Evolutionary conservation across 2,888 invertebrate species (phyloP).

Genomic region (Sarcophaga subvicina): DNA sequence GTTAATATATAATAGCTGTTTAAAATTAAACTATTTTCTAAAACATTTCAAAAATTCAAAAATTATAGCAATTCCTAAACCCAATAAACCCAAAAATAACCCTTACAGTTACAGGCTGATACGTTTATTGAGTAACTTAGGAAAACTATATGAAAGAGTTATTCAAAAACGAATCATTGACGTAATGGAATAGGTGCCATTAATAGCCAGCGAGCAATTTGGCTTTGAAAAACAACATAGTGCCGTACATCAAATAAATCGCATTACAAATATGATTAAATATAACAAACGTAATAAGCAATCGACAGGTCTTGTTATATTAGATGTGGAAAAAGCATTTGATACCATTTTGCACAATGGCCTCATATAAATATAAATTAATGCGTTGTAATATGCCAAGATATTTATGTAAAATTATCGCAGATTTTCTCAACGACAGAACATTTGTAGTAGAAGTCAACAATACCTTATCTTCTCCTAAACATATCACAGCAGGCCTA

Average conservation of each 20-base stretch:
- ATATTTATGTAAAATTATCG: not conserved
- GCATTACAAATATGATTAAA: too few species aligned
- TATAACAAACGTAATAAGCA: too few species aligned
- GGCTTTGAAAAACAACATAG: too few species aligned
- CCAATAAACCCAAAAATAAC: not conserved
- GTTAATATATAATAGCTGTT: too few species aligned
- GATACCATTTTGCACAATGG: too few species aligned
- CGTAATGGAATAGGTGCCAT: too few species aligned
- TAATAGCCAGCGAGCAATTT: too few species aligned
- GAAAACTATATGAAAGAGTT: too few species aligned
- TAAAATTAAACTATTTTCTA: conserved; percentile 13
- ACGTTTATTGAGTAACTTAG: not conserved
- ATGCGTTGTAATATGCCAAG: not conserved
- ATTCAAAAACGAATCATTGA: too few species aligned
- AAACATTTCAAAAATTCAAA: not conserved
- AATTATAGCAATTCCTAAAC: too few species aligned
- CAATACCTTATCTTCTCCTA: not conserved
- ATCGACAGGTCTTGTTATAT: not conserved
- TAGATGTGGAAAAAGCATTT: too few species aligned
- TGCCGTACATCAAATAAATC: too few species aligned
- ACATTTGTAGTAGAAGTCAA: not conserved
- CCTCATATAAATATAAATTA: not conserved
- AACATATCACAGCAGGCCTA: conserved; percentile 6
- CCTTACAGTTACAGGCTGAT: not conserved
- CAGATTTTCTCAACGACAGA: not conserved